Evolutionary conservation across 2,113 vertebrate species (phyloP).

Genomic region (Aphelocoma coerulescens): DNA sequence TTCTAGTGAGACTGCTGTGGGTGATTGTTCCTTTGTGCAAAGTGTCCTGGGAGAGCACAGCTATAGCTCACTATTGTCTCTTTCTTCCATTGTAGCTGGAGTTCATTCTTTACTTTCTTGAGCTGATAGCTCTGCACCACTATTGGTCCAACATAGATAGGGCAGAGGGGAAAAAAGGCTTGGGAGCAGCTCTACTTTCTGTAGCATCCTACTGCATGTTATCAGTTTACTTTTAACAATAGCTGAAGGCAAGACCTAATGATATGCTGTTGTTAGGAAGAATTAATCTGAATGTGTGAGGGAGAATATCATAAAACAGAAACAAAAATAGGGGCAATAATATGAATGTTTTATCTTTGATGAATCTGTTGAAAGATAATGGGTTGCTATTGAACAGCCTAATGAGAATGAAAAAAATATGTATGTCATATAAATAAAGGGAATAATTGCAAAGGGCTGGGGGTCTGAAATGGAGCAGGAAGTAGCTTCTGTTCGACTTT

Average conservation of each 20-base stretch:
- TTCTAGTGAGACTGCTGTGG: not conserved
- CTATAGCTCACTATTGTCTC: constrained; percentile 1
- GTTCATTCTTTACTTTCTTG: constrained; percentile 16
- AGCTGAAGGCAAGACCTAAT: constrained; percentile 45
- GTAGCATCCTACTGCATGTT: constrained; percentile 3
- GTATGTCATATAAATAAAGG: constrained; percentile 11
- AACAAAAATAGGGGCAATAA: constrained; percentile 38
- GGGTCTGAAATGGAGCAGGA: not conserved
- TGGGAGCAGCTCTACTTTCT: not conserved
- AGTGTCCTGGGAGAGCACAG: constrained; percentile 6
- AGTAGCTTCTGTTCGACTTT: not conserved
- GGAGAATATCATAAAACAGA: not conserved
- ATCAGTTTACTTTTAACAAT: constrained; percentile 15
- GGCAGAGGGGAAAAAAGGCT: not conserved
- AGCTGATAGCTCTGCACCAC: not conserved
- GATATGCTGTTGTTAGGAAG: constrained; percentile 3
- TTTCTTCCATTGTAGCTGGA: not conserved
- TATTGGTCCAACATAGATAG: not conserved
- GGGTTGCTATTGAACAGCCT: constrained; percentile 2
- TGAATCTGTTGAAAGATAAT: constrained; percentile 36
- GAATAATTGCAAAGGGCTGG: not conserved
- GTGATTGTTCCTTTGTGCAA: constrained; percentile 1
- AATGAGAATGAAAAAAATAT: constrained; percentile 56
- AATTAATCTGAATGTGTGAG: not conserved
- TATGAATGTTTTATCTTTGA: constrained; percentile 39